Evolutionary conservation across 2,113 vertebrate genomes (phyloP).

Genomic region (Hemicordylus capensis): DNA sequence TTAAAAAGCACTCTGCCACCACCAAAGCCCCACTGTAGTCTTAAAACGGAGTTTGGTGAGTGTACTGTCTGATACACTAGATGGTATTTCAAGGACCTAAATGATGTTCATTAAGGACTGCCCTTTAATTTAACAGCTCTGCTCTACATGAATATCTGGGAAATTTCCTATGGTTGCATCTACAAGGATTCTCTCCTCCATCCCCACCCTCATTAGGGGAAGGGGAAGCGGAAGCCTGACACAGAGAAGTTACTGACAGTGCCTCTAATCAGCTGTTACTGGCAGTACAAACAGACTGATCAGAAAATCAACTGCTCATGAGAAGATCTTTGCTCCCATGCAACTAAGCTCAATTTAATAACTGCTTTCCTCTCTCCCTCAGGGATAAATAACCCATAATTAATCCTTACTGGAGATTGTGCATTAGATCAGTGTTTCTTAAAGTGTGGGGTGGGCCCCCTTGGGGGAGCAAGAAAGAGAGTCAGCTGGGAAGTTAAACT

Average conservation of each 20-base stretch:
- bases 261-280: slow-evolving; percentile 6
- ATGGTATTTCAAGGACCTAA: background rate
- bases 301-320: background rate
- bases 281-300: background rate
- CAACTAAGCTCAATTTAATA: slow-evolving; percentile 9
- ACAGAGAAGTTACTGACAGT: background rate
- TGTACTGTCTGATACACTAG: no score
- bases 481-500: background rate
- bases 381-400: slow-evolving; percentile 6
- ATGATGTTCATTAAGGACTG: background rate
- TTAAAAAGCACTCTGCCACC: no score
- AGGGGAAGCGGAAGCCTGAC: background rate
- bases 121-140: background rate
- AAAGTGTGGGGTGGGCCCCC: background rate
- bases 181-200: background rate
- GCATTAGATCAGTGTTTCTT: background rate
- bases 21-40: no score
- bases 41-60: background rate
- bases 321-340: background rate
- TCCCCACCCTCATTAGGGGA: background rate
- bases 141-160: background rate
- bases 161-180: background rate
- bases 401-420: background rate
- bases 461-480: background rate
- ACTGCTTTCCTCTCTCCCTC: background rate